Conservation (phyloP, 2,888 invertebrate species). For the Eurytoma adleriae region DNA sequence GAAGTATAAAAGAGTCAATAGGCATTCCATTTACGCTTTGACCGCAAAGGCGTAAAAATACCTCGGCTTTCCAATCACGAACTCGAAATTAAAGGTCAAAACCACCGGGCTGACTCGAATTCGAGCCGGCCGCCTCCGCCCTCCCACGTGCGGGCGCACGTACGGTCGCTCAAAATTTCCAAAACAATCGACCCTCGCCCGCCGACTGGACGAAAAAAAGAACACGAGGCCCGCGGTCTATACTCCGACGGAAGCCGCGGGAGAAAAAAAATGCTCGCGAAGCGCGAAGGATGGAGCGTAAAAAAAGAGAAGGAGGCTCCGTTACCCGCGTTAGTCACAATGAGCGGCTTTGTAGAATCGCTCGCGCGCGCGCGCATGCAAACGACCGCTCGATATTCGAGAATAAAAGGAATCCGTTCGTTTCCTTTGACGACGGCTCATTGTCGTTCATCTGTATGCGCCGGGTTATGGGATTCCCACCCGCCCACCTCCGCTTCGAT, state of each 20-base stretch:
- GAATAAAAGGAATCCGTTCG: constrained; percentile 9
- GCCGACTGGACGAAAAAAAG: background rate
- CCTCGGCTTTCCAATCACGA: no score
- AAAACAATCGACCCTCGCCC: background rate
- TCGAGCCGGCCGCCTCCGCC: background rate
- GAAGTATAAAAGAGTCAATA: no score
- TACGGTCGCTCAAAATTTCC: background rate
- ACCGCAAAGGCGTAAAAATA: no score
- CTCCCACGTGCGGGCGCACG: background rate
- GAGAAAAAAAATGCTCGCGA: background rate
- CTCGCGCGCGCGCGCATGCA: constrained; percentile 9
- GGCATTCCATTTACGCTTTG: no score
- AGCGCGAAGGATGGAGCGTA: background rate
- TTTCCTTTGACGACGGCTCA: constrained; percentile 25
- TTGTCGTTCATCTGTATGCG: background rate
- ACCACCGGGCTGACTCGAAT: background rate
- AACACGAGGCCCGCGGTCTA: no score
- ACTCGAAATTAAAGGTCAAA: no score
- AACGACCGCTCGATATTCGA: constrained; percentile 12
- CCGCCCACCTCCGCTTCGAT: no score
- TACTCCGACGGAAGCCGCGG: background rate
- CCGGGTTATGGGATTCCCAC: background rate
- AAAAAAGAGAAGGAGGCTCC: background rate
- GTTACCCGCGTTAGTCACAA: constrained; percentile 34
- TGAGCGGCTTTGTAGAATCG: constrained; percentile 42